These are phyloP conservation scores for Squalus acanthias DNA, from an alignment of 2,797 vertebrate species.

Conservation along the genomic window DNA sequence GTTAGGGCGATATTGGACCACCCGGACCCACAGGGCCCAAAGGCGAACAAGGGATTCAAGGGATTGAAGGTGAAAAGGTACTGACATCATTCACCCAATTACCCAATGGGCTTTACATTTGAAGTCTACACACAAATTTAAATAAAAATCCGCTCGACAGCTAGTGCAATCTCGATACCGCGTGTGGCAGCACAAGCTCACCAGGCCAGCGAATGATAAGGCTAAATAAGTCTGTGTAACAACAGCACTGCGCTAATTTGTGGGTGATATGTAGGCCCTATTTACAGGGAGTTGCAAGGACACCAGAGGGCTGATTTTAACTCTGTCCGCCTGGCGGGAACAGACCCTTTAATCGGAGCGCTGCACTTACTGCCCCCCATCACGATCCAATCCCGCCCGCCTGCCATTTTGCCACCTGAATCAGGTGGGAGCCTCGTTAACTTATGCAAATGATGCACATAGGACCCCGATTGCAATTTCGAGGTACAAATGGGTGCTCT, in stretches of 20 bases:
- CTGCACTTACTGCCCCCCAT: neutral
- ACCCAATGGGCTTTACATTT: neutral
- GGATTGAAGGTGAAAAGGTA: slow-evolving; percentile 81
- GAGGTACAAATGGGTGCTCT: neutral
- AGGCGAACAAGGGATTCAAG: slow-evolving; percentile 70
- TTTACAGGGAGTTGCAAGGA: neutral
- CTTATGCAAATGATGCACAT: neutral
- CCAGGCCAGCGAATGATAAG: neutral
- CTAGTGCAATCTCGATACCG: neutral
- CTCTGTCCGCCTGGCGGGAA: neutral
- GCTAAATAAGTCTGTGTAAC: neutral
- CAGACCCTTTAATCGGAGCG: neutral
- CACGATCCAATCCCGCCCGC: neutral
- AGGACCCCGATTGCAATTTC: neutral
- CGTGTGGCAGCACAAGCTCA: neutral
- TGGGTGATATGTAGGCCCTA: neutral
- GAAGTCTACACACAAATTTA: neutral
- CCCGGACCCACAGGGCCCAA: slow-evolving; percentile 62
- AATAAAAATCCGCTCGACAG: neutral
- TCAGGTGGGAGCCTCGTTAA: neutral
- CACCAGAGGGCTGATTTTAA: neutral
- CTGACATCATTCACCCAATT: neutral
- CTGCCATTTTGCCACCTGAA: neutral
- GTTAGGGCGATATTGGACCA: slow-evolving; percentile 72
- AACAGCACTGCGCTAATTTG: neutral